Evolutionary conservation across 2,797 vertebrate species (phyloP), one percentile per base, ranked within the genome.

Genomic region (Apogon hyalosoma): DNA sequence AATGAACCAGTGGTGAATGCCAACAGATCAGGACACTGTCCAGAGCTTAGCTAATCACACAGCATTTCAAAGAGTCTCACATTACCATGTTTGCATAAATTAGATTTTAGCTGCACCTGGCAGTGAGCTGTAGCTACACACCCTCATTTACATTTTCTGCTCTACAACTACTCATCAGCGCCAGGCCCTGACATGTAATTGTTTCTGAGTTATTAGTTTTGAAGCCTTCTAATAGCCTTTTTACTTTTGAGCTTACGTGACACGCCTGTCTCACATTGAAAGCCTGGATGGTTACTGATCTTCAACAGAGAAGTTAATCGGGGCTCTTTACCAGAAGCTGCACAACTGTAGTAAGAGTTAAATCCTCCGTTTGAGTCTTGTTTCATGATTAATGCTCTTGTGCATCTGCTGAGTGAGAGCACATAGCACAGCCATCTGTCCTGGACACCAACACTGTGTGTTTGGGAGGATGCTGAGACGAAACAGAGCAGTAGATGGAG

Each of bases 381-480:
- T 80, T 84, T 80, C 70, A 66, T 89, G 91, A 92, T 91, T 92
- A 92, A 91, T 92, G 79, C 85, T 74, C 68, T 63, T 68, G 82
- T 88, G 85, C 91, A 92, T 92, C 90, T 91, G 91, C 87, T 91
- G 84, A 83, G 83, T 24, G 79, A 84, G 83, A 82, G 80, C 73
- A 76, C 70, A 82, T 65, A 78, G 71, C 82, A 69, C 41, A 28
- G 77, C 91, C 91, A 92, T 92, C 90, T 92, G 91, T 87, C 75
- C 77, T 75, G 47, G 56, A 1, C 9, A 18, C 55, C 14, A 52
- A 43, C 28, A 49, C 15, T 53, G 24, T 31, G 42, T 63, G 51
- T 56, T 52, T 59, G 46, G 10, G 15, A 33, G 57, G 46, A 28
- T 67, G 73, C 19, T 50, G 53, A 14, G 39, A 12, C 33, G 50